These are phyloP conservation scores for Hofmannophila pseudospretella DNA, from an alignment of 2,888 invertebrate genomes.

Conservation along the genomic window DNA sequence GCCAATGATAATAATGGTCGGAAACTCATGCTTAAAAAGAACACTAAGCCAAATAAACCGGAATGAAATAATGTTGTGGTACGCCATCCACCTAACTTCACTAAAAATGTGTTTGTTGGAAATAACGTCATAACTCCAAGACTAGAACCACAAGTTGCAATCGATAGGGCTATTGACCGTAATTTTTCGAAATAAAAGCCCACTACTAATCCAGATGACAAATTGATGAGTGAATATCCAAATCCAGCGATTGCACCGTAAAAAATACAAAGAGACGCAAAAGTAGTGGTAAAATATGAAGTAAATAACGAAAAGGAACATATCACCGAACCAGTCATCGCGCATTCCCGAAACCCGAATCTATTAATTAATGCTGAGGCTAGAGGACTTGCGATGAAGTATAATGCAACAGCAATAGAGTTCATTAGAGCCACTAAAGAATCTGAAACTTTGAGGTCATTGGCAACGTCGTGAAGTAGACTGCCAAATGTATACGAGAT, in stretches of 20 bases:
- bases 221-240: constrained; percentile 54
- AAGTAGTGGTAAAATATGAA: constrained; percentile 47
- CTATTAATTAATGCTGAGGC: constrained; percentile 63
- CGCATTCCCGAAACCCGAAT: constrained; percentile 60
- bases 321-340: constrained; percentile 55
- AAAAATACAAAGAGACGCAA: constrained; percentile 39
- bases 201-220: constrained; percentile 51
- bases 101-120: constrained; percentile 47
- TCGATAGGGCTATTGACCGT: constrained; percentile 51
- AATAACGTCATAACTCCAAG: constrained; percentile 55
- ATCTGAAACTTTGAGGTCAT: constrained; percentile 38
- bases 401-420: constrained; percentile 55
- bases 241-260: constrained; percentile 54
- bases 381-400: constrained; percentile 51
- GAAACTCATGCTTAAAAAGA: constrained; percentile 55
- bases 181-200: constrained; percentile 68
- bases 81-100: constrained; percentile 55
- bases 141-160: constrained; percentile 55
- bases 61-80: constrained; percentile 50
- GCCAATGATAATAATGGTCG: constrained; percentile 55
- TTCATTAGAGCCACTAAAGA: constrained; percentile 51
- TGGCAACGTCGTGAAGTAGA: constrained; percentile 42
- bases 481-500: constrained; percentile 58
- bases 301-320: constrained; percentile 43
- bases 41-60: constrained; percentile 49